A percentile compares a stretch with the other conserved stretches of the same genome.
These are phyloP conservation scores for Pseudorhiza aurosa DNA, from an alignment of 30 jellyfish, hydroid and myxozoan species.

Conservation along the genomic window DNA sequence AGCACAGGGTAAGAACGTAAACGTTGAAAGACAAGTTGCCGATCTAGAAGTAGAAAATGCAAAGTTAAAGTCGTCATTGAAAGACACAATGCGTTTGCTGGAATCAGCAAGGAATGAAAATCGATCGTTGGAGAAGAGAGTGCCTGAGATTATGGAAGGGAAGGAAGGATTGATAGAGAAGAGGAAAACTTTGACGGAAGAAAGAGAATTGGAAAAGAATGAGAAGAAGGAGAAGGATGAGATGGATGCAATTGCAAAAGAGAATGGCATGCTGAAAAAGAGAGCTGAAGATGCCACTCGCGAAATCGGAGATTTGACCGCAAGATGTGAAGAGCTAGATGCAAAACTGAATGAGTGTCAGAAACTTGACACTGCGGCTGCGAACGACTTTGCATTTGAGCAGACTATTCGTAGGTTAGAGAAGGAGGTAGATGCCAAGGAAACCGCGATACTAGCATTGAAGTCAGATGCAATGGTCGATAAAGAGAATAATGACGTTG, in stretches of 20 bases:
- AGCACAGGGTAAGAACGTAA: background rate
- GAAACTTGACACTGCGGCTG: background rate
- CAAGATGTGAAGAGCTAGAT: background rate
- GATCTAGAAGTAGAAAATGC: background rate
- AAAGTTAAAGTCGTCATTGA: background rate
- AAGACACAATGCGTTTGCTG: background rate
- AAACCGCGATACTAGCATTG: background rate
- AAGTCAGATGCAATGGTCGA: background rate
- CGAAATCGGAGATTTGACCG: background rate
- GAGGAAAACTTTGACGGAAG: background rate
- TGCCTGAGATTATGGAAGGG: background rate
- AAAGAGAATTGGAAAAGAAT: background rate
- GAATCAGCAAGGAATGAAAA: background rate
- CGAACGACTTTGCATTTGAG: background rate
- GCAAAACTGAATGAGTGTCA: background rate
- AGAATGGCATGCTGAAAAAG: background rate
- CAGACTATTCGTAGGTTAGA: background rate
- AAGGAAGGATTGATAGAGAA: background rate
- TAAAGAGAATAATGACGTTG: background rate
- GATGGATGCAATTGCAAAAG: background rate
- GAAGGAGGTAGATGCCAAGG: background rate
- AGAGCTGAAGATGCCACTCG: background rate
- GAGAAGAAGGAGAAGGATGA: background rate
- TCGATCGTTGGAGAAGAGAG: background rate
- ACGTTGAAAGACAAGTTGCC: background rate